phyloP scores from a whole-genome alignment of 2,113 vertebrate species.

The Dromiciops gliroides region DNA sequence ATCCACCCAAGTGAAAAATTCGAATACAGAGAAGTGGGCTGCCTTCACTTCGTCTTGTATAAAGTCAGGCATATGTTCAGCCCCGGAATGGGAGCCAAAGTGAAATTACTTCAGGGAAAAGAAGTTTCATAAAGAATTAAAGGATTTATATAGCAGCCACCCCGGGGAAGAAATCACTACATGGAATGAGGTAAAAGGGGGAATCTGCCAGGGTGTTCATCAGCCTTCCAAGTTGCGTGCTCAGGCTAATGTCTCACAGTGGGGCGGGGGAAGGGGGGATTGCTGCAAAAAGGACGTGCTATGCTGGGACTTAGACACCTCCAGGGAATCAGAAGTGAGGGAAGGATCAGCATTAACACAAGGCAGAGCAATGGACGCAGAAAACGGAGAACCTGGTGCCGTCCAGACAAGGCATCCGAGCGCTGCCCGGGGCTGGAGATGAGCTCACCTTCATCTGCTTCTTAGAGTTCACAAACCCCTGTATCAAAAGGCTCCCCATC shows the following conservation, averaged over 20 bases:
- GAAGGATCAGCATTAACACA: no score
- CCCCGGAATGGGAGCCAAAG: constrained; percentile 55
- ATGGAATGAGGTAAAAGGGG: constrained; percentile 14
- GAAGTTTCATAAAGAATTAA: constrained; percentile 62
- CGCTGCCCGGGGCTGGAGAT: no score
- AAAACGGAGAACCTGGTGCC: neutral
- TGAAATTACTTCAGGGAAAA: constrained; percentile 59
- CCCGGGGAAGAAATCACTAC: neutral
- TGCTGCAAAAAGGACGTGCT: neutral
- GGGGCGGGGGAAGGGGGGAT: no score
- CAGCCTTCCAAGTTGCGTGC: neutral
- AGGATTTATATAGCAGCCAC: constrained; percentile 17
- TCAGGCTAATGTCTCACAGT: neutral
- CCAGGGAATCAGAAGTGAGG: neutral
- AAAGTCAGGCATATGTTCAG: constrained; percentile 66
- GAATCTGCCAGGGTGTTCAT: neutral
- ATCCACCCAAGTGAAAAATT: constrained; percentile 63
- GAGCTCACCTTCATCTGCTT: neutral
- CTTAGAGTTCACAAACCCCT: neutral
- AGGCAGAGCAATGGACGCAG: neutral
- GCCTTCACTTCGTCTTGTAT: neutral
- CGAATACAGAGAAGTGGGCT: constrained; percentile 62
- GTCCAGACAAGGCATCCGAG: no score
- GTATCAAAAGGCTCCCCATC: neutral
- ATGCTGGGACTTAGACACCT: rapidly evolving